Percentiles rank a stretch among this genome's conserved stretches.
phyloP scores from a whole-genome alignment of 2,113 vertebrate genomes.

The Elaphurus davidianus region DNA sequence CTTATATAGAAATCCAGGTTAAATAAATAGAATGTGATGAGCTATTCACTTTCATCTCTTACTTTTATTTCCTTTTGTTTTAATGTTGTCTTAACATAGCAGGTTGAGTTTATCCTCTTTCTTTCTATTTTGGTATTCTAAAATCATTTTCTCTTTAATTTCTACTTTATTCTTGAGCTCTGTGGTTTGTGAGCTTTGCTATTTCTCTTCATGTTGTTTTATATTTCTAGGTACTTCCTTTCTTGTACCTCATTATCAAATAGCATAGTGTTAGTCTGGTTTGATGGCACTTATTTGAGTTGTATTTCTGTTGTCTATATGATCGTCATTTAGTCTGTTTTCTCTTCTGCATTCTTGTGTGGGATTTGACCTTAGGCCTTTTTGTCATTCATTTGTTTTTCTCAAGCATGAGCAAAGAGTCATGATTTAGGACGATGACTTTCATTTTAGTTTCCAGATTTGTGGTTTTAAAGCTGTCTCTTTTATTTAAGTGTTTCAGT shows the following conservation, averaged over 20 bases:
- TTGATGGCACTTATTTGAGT: neutral
- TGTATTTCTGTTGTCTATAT: neutral
- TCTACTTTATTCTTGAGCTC: neutral
- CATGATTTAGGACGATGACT: neutral
- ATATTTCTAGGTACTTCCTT: neutral
- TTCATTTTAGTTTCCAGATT: neutral
- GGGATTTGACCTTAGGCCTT: neutral
- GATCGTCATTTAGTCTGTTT: neutral
- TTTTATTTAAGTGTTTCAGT: neutral
- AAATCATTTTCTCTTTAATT: neutral
- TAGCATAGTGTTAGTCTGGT: neutral
- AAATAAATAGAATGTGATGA: neutral
- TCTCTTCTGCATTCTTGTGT: neutral
- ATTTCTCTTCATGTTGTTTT: neutral
- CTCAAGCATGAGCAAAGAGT: neutral
- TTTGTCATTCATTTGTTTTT: neutral
- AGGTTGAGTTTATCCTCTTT: neutral
- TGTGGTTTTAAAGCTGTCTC: neutral
- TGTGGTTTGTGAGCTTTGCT: neutral
- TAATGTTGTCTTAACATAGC: neutral
- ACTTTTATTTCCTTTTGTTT: neutral
- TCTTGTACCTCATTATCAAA: neutral
- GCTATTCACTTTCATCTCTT: neutral
- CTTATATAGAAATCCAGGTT: neutral
- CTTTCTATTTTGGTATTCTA: neutral